Conservation (phyloP, 1,140 invertebrate genomes). For the Drosophila pallidifrons region DNA sequence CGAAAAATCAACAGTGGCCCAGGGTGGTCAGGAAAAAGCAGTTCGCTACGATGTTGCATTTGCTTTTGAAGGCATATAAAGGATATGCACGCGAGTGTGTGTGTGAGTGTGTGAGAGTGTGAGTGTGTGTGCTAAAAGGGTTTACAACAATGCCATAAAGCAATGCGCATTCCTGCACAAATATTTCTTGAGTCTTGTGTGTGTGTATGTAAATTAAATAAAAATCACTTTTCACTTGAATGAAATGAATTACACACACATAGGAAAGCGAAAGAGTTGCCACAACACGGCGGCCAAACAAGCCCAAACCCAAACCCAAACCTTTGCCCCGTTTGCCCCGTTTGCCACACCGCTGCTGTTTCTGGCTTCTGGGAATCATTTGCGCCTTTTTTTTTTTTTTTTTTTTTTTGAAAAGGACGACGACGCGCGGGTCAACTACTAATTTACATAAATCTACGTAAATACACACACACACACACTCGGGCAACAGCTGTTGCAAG, state of each 20-base stretch:
- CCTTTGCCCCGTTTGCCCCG: slow-evolving; percentile 15
- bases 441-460: slow-evolving; percentile 79
- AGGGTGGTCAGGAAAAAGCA: slow-evolving; percentile 57
- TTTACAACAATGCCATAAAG: slow-evolving; percentile 73
- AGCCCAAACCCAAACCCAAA: no score
- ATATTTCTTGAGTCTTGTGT: slow-evolving; percentile 33
- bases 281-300: neutral
- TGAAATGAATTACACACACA: slow-evolving; percentile 40
- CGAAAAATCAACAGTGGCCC: slow-evolving; percentile 81
- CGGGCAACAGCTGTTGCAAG: slow-evolving; percentile 39
- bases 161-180: slow-evolving; percentile 62
- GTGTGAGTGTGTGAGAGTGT: slow-evolving; percentile 2
- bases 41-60: neutral
- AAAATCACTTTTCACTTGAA: slow-evolving; percentile 66
- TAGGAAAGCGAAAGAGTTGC: slow-evolving; percentile 64
- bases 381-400: slow-evolving; percentile 60
- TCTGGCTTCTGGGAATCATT: slow-evolving; percentile 78
- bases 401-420: slow-evolving; percentile 34
- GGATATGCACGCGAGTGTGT: slow-evolving; percentile 21
- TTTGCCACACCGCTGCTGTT: slow-evolving; percentile 30
- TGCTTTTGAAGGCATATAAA: slow-evolving; percentile 15
- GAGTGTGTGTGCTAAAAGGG: slow-evolving; percentile 69
- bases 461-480: slow-evolving; percentile 49
- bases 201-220: slow-evolving; percentile 52
- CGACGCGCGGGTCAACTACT: slow-evolving; percentile 59